Conservation (phyloP, 2,888 invertebrate genomes). For the Synergus japonicus region DNA sequence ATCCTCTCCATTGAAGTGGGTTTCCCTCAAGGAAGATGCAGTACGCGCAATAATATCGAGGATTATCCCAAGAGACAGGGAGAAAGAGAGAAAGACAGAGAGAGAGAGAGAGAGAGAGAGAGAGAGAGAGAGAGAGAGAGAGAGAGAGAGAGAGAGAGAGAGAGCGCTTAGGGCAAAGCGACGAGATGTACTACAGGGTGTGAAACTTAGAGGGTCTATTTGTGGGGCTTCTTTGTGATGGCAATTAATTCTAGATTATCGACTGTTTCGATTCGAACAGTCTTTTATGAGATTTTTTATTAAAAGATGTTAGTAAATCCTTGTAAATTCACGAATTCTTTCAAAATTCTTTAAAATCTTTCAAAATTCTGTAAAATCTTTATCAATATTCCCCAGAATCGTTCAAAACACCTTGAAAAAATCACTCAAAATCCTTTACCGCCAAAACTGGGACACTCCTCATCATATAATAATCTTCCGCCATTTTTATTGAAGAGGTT, state of each 20-base stretch:
- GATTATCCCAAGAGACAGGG: constrained; percentile 57
- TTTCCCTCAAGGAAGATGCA: constrained; percentile 31
- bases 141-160: constrained; percentile 43
- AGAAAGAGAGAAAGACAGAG: constrained; percentile 8
- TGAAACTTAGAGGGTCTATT: constrained; percentile 58
- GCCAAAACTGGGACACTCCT: too few species aligned
- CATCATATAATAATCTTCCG: too few species aligned
- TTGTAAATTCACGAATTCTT: too few species aligned
- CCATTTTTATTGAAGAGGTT: neutral
- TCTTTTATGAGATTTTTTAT: neutral
- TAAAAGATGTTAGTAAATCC: too few species aligned
- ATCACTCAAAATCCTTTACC: too few species aligned
- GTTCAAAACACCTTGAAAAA: too few species aligned
- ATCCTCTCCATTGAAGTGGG: constrained; percentile 19
- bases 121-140: constrained; percentile 44
- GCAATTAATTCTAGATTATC: constrained; percentile 77
- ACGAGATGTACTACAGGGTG: constrained; percentile 49
- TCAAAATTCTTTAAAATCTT: too few species aligned
- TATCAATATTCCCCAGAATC: too few species aligned
- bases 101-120: too few species aligned
- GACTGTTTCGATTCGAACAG: constrained; percentile 48
- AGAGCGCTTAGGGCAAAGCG: constrained; percentile 12
- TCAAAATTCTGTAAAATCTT: too few species aligned
- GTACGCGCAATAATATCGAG: constrained; percentile 56
- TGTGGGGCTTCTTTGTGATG: constrained; percentile 71